phyloP scores from a whole-genome alignment of 2,113 vertebrate species.

The Cyanistes caeruleus region DNA sequence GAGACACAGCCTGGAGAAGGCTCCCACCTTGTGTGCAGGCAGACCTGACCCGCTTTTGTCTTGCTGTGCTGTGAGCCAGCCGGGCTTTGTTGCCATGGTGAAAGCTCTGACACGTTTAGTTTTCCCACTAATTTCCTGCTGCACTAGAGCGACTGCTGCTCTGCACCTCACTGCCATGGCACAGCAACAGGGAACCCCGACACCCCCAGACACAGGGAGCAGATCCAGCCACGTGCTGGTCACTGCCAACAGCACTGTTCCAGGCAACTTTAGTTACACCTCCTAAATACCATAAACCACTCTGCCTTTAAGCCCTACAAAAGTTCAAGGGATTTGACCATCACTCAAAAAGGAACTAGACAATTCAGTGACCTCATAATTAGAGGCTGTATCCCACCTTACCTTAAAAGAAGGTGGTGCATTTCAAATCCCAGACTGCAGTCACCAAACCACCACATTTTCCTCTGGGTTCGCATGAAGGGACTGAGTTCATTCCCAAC shows the following conservation, averaged over 20 bases:
- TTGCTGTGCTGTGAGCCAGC: not conserved
- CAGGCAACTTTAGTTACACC: not conserved
- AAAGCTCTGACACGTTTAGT: conserved; percentile 22
- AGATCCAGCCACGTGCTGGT: fast-evolving
- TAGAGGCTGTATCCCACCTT: not conserved
- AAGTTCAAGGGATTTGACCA: not conserved
- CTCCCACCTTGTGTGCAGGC: not conserved
- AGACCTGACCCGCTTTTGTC: conserved; percentile 21
- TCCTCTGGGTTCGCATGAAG: not conserved
- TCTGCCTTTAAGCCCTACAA: not conserved
- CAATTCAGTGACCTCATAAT: not conserved
- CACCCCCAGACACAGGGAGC: fast-evolving
- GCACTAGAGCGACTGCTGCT: not conserved
- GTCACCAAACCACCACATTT: fast-evolving
- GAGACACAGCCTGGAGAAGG: not conserved
- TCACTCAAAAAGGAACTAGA: not conserved
- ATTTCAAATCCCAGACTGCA: not conserved
- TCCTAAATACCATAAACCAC: not conserved
- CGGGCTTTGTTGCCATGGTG: conserved; percentile 15
- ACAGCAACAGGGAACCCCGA: not conserved
- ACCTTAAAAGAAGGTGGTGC: not conserved
- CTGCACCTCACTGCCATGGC: not conserved
- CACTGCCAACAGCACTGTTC: not conserved
- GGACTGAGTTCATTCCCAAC: not conserved
- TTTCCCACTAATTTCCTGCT: conserved; percentile 40